Conservation (phyloP, 1,140 invertebrate species). For the Papilio xuthus region DNA sequence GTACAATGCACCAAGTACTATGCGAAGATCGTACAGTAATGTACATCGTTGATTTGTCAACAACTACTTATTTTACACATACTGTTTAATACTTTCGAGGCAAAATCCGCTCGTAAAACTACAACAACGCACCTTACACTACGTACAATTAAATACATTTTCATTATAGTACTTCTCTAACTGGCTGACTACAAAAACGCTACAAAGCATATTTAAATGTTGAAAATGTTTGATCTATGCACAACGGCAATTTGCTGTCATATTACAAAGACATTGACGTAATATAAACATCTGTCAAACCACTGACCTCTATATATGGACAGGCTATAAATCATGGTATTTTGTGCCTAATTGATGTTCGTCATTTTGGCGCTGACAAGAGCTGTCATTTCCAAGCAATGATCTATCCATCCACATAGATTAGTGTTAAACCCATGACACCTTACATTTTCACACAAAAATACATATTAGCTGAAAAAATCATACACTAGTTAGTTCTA, state of each 20-base stretch:
- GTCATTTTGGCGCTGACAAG: too few relatives aligned
- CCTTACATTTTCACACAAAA: neutral
- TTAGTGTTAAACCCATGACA: too few relatives aligned
- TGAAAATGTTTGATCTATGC: too few relatives aligned
- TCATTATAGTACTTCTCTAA: slow-evolving; percentile 2
- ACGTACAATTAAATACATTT: slow-evolving; percentile 48
- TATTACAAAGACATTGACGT: too few relatives aligned
- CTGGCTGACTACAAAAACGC: slow-evolving; percentile 14
- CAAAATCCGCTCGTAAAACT: slow-evolving; percentile 63
- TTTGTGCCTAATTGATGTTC: too few relatives aligned
- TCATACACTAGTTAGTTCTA: neutral
- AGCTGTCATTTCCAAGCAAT: too few relatives aligned
- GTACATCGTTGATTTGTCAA: slow-evolving; percentile 72
- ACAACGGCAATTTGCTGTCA: too few relatives aligned
- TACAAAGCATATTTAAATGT: neutral
- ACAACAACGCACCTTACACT: slow-evolving; percentile 63
- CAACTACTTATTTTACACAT: slow-evolving; percentile 69
- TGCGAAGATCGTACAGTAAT: slow-evolving; percentile 77
- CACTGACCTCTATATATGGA: too few relatives aligned
- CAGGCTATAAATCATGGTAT: neutral
- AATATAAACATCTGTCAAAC: too few relatives aligned
- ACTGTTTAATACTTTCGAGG: slow-evolving; percentile 79
- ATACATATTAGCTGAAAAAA: neutral
- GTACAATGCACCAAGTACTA: slow-evolving; percentile 76
- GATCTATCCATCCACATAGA: too few relatives aligned